A percentile compares a stretch with the other conserved stretches of the same genome.
Evolutionary conservation across 2,113 vertebrate species (phyloP).

Genomic region (Poecilia latipinna): DNA sequence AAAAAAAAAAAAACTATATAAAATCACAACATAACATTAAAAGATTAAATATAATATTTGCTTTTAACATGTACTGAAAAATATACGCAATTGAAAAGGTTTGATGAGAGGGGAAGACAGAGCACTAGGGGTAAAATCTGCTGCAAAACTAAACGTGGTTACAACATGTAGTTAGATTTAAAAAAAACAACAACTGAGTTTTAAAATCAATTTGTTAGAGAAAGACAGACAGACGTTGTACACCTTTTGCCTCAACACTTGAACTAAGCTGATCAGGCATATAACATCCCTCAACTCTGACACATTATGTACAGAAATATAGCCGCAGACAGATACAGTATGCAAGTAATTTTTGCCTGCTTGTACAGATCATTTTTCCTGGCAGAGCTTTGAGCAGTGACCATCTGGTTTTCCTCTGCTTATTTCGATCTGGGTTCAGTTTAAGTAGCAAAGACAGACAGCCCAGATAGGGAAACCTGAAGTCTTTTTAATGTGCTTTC

Average conservation of each 20-base stretch:
- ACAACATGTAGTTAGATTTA: no score
- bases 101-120: neutral
- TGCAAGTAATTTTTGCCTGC: conserved; percentile 33
- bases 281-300: conserved; percentile 8
- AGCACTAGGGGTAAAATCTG: neutral
- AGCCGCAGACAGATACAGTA: conserved; percentile 12
- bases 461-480: conserved; percentile 43
- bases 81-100: neutral
- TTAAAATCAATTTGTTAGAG: no score
- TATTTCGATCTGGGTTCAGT: conserved; percentile 57
- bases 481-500: conserved; percentile 36
- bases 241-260: conserved; percentile 12
- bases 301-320: neutral
- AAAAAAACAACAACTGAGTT: no score
- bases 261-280: neutral
- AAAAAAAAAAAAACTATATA: no score
- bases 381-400: conserved; percentile 40
- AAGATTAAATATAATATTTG: no score
- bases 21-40: no score
- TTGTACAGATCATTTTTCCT: conserved; percentile 38
- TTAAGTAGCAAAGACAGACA: conserved; percentile 51
- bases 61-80: no score
- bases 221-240: no score
- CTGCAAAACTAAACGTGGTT: neutral
- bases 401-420: conserved; percentile 71